Conservation (phyloP, 2,113 vertebrate species). For the Numenius arquata region DNA sequence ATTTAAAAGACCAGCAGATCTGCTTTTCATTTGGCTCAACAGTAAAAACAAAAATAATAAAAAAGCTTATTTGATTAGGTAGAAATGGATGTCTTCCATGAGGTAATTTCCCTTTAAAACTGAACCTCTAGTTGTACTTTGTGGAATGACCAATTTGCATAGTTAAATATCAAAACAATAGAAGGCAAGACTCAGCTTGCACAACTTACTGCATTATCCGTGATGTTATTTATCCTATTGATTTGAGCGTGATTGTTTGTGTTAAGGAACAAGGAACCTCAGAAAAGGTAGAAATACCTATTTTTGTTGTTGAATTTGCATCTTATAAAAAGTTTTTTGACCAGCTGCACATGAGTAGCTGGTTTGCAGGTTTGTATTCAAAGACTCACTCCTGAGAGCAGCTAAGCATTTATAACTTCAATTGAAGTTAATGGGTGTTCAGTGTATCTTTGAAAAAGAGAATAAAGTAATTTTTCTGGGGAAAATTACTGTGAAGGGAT, state of each 20-base stretch:
- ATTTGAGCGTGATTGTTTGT: neutral
- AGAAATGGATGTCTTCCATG: neutral
- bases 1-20: neutral
- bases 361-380: neutral
- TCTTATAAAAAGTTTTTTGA: neutral
- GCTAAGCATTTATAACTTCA: neutral
- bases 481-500: neutral
- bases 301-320: neutral
- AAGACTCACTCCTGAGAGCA: neutral
- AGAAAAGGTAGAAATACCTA: neutral
- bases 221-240: neutral
- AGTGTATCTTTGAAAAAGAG: neutral
- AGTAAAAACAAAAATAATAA: neutral
- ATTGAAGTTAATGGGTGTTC: neutral
- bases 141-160: neutral
- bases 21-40: neutral
- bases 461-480: neutral
- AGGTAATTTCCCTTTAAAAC: neutral
- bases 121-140: neutral
- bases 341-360: neutral
- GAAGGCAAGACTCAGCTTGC: neutral
- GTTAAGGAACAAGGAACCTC: neutral
- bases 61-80: neutral
- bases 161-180: neutral
- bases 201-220: neutral